phyloP scores from a whole-genome alignment of 2,888 invertebrate species.

The Phalera bucephala region DNA sequence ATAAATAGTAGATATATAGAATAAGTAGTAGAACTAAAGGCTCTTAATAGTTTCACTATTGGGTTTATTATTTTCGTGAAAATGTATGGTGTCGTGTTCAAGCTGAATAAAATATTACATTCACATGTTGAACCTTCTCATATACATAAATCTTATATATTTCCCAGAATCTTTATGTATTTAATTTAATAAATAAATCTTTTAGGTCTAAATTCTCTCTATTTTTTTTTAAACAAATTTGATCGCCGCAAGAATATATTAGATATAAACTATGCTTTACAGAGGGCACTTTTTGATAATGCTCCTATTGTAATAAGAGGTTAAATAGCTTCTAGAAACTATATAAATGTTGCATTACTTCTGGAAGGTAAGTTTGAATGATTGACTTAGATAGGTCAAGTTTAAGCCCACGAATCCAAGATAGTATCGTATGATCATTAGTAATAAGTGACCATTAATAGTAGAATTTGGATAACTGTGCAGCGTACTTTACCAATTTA shows the following conservation, averaged over 20 bases:
- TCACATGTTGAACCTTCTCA: neutral
- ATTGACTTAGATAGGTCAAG: neutral
- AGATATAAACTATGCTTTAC: neutral
- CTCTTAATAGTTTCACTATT: conserved; percentile 5
- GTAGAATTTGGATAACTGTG: no score
- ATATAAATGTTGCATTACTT: no score
- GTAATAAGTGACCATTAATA: no score
- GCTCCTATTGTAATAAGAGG: neutral
- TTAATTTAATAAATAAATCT: conserved; percentile 1
- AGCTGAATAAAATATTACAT: conserved; percentile 1
- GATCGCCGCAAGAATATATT: neutral
- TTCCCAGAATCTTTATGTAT: no score
- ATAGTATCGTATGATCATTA: no score
- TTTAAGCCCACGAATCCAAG: neutral
- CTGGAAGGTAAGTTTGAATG: neutral
- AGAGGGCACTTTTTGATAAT: neutral
- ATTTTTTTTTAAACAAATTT: conserved; percentile 8
- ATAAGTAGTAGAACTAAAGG: no score
- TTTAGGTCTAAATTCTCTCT: conserved; percentile 14
- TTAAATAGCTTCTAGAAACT: no score
- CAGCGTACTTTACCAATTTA: neutral
- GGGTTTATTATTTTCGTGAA: no score
- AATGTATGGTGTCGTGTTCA: no score
- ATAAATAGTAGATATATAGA: conserved; percentile 9
- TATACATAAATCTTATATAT: no score